A percentile compares a stretch with the other conserved stretches of the same genome.
Conservation (phyloP, 1,140 invertebrate genomes). For the Calycopis cecrops region DNA sequence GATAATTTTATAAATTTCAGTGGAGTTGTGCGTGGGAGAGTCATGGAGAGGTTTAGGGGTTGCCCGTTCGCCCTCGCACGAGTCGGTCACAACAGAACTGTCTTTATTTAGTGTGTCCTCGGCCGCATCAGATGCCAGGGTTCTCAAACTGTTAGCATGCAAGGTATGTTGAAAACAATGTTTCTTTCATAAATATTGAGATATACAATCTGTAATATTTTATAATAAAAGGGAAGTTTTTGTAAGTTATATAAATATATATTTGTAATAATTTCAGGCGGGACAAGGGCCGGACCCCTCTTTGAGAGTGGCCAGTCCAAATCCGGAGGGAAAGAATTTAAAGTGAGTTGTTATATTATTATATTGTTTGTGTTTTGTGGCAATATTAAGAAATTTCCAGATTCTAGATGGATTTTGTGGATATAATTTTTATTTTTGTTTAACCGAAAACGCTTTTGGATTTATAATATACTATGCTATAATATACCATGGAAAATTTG, state of each 20-base stretch:
- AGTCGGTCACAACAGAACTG: conserved; percentile 88
- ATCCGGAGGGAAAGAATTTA: conserved; percentile 76
- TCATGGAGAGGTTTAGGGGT: conserved; percentile 75
- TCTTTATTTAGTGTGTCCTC: conserved; percentile 88
- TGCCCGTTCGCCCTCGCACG: conserved; percentile 86
- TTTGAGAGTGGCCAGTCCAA: conserved; percentile 80
- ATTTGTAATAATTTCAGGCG: conserved; percentile 36
- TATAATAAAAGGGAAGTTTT: no score
- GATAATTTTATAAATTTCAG: conserved; percentile 28
- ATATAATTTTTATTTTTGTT: no score
- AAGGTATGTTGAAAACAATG: conserved; percentile 47
- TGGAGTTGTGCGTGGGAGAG: conserved; percentile 50
- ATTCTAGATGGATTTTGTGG: no score
- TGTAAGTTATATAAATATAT: no score
- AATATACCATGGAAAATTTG: no score
- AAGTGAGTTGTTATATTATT: conserved; percentile 48
- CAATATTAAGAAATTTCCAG: no score
- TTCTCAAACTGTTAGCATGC: conserved; percentile 76
- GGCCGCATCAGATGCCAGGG: conserved; percentile 79
- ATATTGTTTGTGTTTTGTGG: no score
- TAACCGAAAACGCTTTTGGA: no score
- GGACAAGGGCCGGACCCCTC: conserved; percentile 66
- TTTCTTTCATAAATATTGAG: no score
- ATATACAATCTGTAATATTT: no score
- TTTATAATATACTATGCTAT: no score